Conservation (phyloP, 2,888 invertebrate genomes). For the Hypomecis atomaria region DNA sequence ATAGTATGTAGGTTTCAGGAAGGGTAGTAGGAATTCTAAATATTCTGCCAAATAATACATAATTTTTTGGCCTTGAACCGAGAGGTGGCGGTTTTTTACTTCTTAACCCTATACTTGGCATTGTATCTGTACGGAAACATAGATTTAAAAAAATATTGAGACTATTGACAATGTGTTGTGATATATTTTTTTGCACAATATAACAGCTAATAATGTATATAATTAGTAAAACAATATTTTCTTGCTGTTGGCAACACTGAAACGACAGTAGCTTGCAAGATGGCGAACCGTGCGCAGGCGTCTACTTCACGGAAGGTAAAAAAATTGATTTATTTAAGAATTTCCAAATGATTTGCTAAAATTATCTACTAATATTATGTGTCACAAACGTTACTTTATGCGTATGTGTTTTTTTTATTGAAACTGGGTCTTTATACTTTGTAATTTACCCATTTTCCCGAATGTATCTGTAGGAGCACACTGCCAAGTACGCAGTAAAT, state of each 20-base stretch:
- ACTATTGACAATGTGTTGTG: not conserved
- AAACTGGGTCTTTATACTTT: constrained; percentile 7
- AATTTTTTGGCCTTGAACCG: too few relatives aligned
- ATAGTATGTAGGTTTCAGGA: too few relatives aligned
- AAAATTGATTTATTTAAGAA: constrained; percentile 1
- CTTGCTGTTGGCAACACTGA: constrained; percentile 17
- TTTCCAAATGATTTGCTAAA: constrained; percentile 1
- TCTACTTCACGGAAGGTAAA: not conserved
- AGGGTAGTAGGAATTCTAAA: too few relatives aligned
- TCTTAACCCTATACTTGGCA: constrained; percentile 6
- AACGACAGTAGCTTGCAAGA: constrained; percentile 29
- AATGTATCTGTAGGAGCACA: constrained; percentile 5
- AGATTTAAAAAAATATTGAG: constrained; percentile 5
- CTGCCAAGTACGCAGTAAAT: too few relatives aligned
- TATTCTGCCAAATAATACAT: too few relatives aligned
- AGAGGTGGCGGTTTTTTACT: too few relatives aligned
- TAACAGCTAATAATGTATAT: not conserved
- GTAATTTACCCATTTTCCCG: constrained; percentile 11
- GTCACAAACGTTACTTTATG: constrained; percentile 24
- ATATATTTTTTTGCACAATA: constrained; percentile 1
- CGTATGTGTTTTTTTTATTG: constrained; percentile 11
- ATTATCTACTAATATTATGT: constrained; percentile 13
- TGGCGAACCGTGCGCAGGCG: constrained; percentile 30
- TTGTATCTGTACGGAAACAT: not conserved
- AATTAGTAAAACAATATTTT: constrained; percentile 5